Evolutionary conservation across 2,797 vertebrate genomes (phyloP).

Genomic region (Meda fulgida): DNA sequence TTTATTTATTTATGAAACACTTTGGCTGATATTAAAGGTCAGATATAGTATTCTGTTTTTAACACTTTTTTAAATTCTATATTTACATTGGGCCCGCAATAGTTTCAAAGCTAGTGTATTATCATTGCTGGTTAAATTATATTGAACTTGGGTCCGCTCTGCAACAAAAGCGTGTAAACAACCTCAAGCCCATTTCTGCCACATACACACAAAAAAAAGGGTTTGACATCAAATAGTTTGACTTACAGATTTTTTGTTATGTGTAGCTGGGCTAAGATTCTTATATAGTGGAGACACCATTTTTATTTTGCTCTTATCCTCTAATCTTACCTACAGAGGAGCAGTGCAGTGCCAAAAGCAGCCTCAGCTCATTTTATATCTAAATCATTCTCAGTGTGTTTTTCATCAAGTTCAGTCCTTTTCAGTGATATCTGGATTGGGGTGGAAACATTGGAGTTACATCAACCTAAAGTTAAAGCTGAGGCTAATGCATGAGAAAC

Average conservation of each 20-base stretch:
- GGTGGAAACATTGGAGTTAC: conserved; percentile 75
- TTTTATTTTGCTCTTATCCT: conserved; percentile 65
- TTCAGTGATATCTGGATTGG: conserved; percentile 75
- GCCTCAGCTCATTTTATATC: conserved; percentile 68
- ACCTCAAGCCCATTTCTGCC: background rate
- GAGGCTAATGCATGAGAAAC: conserved; percentile 10
- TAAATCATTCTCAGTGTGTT: conserved; percentile 70
- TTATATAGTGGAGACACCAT: conserved; percentile 62
- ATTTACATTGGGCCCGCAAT: background rate
- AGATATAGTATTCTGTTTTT: background rate
- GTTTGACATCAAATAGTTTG: too few relatives aligned
- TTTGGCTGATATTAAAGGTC: background rate
- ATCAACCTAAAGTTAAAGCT: conserved; percentile 19
- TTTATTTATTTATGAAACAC: background rate
- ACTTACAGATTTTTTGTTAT: background rate
- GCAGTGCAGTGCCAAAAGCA: conserved; percentile 66
- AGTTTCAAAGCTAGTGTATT: background rate
- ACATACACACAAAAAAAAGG: background rate
- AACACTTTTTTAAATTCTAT: background rate
- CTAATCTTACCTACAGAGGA: conserved; percentile 74
- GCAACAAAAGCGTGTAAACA: background rate
- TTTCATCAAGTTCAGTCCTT: conserved; percentile 71
- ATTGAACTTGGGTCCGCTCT: background rate
- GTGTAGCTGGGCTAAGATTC: conserved; percentile 24
- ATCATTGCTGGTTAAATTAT: background rate